Conservation (phyloP, 2,797 vertebrate species). For the Oryzias sinensis region DNA sequence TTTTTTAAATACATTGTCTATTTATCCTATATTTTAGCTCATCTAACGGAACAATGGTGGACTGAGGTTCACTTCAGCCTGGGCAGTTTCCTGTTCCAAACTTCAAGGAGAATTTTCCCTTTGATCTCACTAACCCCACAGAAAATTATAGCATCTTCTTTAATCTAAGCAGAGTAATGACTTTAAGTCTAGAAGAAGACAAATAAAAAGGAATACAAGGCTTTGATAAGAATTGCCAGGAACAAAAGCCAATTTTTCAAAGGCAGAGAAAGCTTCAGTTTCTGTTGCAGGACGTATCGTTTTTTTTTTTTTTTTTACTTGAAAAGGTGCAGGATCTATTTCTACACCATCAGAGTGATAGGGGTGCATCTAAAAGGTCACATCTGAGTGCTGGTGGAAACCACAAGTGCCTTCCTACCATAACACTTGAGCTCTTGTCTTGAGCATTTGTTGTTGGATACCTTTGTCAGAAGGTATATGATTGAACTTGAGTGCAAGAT, state of each 20-base stretch:
- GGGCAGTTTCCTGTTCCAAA: slow-evolving; percentile 77
- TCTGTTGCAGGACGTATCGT: slow-evolving; percentile 81
- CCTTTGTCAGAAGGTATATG: slow-evolving; percentile 59
- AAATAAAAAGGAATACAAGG: slow-evolving; percentile 90
- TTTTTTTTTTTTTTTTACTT: slow-evolving; percentile 77
- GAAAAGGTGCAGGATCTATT: slow-evolving; percentile 85
- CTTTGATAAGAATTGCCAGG: slow-evolving; percentile 89
- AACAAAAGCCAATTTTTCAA: slow-evolving; percentile 88
- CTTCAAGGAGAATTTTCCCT: slow-evolving; percentile 88
- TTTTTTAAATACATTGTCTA: slow-evolving; percentile 24
- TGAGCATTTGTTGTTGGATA: slow-evolving; percentile 70
- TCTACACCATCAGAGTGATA: slow-evolving; percentile 81
- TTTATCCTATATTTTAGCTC: slow-evolving; percentile 53
- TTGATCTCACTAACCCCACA: slow-evolving; percentile 85
- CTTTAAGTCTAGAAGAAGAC: slow-evolving; percentile 89
- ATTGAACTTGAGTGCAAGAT: slow-evolving; percentile 53
- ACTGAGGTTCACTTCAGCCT: slow-evolving; percentile 73
- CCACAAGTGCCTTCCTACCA: slow-evolving; percentile 74
- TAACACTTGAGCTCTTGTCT: slow-evolving; percentile 78
- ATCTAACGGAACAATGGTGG: slow-evolving; percentile 75
- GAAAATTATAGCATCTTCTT: slow-evolving; percentile 89
- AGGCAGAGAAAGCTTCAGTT: slow-evolving; percentile 84
- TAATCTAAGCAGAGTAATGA: slow-evolving; percentile 87
- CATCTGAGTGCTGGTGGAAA: slow-evolving; percentile 79
- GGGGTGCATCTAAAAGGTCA: slow-evolving; percentile 82